These are phyloP conservation scores for Novumbra hubbsi DNA, from an alignment of 2,797 vertebrate genomes.

Conservation along the genomic window DNA sequence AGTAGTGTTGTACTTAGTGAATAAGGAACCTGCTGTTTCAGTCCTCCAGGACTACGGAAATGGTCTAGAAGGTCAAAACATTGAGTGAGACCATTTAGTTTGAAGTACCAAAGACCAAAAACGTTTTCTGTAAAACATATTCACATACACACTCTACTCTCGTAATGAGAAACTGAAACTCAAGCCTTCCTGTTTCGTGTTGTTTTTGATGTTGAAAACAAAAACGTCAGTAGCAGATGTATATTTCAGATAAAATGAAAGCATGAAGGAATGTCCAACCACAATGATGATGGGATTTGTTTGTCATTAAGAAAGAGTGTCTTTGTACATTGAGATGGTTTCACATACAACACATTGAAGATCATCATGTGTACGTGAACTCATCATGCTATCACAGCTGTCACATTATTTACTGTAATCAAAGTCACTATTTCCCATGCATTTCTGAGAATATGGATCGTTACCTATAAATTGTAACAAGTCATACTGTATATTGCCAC, in stretches of 20 bases:
- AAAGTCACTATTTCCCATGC: not conserved
- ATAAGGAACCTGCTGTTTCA: too few species aligned
- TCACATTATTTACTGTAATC: not conserved
- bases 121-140: slow-evolving; percentile 20
- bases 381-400: not conserved
- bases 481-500: not conserved
- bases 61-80: too few species aligned
- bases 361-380: not conserved
- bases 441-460: not conserved
- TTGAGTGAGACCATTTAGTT: too few species aligned
- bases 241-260: slow-evolving; percentile 20
- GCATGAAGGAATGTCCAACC: slow-evolving; percentile 21
- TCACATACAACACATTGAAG: not conserved
- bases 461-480: not conserved
- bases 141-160: slow-evolving; percentile 37
- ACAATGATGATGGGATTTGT: not conserved
- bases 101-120: too few species aligned
- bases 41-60: too few species aligned
- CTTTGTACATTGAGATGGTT: not conserved
- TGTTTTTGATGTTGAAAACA: not conserved
- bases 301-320: not conserved
- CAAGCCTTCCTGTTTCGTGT: slow-evolving; percentile 47
- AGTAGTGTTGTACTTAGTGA: too few species aligned
- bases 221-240: slow-evolving; percentile 18
- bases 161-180: slow-evolving; percentile 52